Evolutionary conservation across 2,888 invertebrate species (phyloP).

Genomic region (Caenorhabditis parvicauda): DNA sequence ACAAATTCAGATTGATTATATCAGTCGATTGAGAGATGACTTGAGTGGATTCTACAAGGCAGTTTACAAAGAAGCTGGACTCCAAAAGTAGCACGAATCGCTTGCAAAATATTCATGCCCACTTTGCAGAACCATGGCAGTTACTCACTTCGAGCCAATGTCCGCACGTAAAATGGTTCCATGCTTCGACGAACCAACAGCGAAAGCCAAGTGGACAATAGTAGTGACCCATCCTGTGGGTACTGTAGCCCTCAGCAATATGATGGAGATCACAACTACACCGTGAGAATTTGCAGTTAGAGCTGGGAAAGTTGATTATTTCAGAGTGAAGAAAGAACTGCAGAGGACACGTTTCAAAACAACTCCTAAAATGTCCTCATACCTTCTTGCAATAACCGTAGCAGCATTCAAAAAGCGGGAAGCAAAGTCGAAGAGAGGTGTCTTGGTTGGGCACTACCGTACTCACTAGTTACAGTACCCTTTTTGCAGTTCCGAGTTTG

Average conservation of each 20-base stretch:
- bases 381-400: slow-evolving; percentile 81
- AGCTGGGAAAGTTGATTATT: too few species aligned
- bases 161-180: slow-evolving; percentile 55
- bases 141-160: slow-evolving; percentile 57
- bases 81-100: too few species aligned
- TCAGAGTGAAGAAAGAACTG: slow-evolving; percentile 65
- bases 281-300: too few species aligned
- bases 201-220: slow-evolving; percentile 40
- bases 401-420: slow-evolving; percentile 76
- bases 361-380: slow-evolving; percentile 77
- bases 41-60: too few species aligned
- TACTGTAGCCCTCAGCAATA: slow-evolving; percentile 11
- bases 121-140: slow-evolving; percentile 42
- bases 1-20: too few species aligned
- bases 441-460: slow-evolving; percentile 64
- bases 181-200: slow-evolving; percentile 58
- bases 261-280: slow-evolving; percentile 9
- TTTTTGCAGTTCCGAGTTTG: slow-evolving; percentile 66
- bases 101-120: too few species aligned
- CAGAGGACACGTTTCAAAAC: slow-evolving; percentile 71
- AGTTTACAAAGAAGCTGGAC: too few species aligned
- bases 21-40: too few species aligned
- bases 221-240: slow-evolving; percentile 26
- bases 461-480: not conserved
- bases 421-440: slow-evolving; percentile 70